phyloP scores from a whole-genome alignment of 2,888 invertebrate species.

The Acleris cristana region DNA sequence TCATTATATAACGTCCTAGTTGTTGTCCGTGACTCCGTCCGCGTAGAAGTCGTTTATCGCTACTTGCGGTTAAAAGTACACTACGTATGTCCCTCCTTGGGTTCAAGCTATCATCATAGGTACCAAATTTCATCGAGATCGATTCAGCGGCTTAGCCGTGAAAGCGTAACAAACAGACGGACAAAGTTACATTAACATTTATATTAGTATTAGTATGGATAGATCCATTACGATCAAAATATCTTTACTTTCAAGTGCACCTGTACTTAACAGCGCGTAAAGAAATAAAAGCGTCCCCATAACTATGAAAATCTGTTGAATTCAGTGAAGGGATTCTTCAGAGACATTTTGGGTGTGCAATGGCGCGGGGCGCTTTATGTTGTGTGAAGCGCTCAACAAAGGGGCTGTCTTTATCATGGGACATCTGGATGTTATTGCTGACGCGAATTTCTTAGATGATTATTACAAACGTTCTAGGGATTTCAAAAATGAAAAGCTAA shows the following conservation, averaged over 20 bases:
- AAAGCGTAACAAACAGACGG: too few species aligned
- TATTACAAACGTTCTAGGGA: background rate
- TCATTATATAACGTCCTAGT: too few species aligned
- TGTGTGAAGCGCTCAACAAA: slow-evolving; percentile 61
- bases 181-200: too few species aligned
- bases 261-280: slow-evolving; percentile 36
- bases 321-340: slow-evolving; percentile 43
- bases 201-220: too few species aligned
- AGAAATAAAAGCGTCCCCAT: slow-evolving; percentile 49
- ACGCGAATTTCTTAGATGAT: slow-evolving; percentile 13
- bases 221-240: background rate
- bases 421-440: slow-evolving; percentile 29
- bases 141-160: too few species aligned
- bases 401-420: slow-evolving; percentile 32
- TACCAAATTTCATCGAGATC: too few species aligned
- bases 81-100: too few species aligned
- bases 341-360: slow-evolving; percentile 62
- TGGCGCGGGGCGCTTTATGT: slow-evolving; percentile 76
- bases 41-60: too few species aligned
- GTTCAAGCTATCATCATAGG: too few species aligned
- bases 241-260: background rate
- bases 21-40: too few species aligned
- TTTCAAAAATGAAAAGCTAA: background rate
- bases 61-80: too few species aligned
- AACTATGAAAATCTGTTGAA: slow-evolving; percentile 42